Evolutionary conservation across 35 echinoderm and acorn worm genomes (phyloP).

Genomic region (Hemicentrotus pulcherrimus): DNA sequence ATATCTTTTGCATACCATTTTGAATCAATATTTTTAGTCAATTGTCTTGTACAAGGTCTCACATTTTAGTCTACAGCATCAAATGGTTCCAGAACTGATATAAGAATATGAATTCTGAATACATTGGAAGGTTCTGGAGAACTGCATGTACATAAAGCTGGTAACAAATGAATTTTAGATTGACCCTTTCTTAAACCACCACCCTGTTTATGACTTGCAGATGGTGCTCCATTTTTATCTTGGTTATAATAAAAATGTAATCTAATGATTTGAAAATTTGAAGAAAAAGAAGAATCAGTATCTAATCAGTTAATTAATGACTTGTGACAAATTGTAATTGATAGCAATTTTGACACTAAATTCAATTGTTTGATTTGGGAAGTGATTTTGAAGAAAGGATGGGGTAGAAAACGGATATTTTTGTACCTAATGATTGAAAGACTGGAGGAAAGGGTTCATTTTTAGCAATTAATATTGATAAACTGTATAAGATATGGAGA

Average conservation of each 20-base stretch:
- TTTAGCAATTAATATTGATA: background rate
- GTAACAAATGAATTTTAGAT: constrained; percentile 6
- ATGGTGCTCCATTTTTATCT: background rate
- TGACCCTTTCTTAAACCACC: background rate
- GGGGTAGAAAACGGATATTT: background rate
- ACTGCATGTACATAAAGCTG: background rate
- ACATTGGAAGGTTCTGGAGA: background rate
- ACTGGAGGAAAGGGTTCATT: background rate
- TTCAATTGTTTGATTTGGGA: background rate
- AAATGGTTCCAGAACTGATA: background rate
- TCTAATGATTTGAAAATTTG: background rate
- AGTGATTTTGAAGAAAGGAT: background rate
- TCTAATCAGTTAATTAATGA: background rate
- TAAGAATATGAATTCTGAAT: background rate
- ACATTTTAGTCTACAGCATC: background rate
- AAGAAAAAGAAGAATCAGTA: background rate
- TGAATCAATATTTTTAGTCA: background rate
- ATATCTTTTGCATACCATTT: background rate
- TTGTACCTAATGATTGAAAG: background rate
- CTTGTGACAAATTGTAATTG: background rate
- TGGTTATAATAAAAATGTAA: background rate
- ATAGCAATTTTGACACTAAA: too few species aligned
- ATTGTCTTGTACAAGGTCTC: background rate
- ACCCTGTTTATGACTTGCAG: background rate
- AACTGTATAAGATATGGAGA: background rate